Conservation (phyloP, 2,888 invertebrate genomes). For the Alsophila aescularia region DNA sequence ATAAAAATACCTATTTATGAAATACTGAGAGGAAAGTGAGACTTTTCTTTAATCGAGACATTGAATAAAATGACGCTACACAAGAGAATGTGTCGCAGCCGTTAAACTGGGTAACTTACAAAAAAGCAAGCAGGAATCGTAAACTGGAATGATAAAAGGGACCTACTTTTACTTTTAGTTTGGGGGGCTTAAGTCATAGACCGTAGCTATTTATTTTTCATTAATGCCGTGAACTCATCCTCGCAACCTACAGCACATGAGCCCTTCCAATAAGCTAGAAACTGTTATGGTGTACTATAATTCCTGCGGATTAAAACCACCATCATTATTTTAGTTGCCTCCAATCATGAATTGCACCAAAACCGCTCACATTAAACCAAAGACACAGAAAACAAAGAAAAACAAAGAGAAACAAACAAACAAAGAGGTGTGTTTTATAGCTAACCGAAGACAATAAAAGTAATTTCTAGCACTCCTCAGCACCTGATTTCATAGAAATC, state of each 20-base stretch:
- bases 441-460: slow-evolving; percentile 38
- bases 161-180: slow-evolving; percentile 22
- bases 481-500: slow-evolving; percentile 36
- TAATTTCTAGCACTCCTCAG: slow-evolving; percentile 37
- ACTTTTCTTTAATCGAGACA: slow-evolving; percentile 27
- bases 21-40: slow-evolving; percentile 1
- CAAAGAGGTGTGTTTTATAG: slow-evolving; percentile 39
- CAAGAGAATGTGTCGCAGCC: slow-evolving; percentile 35
- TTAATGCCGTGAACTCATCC: too few species aligned
- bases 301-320: too few species aligned
- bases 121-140: slow-evolving; percentile 35
- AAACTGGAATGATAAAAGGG: slow-evolving; percentile 35
- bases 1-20: too few species aligned
- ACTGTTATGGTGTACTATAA: too few species aligned
- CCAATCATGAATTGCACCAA: too few species aligned
- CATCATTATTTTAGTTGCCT: too few species aligned
- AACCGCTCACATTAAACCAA: too few species aligned
- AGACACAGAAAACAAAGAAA: too few species aligned
- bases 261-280: too few species aligned
- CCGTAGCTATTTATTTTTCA: not conserved
- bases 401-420: too few species aligned
- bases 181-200: slow-evolving; percentile 8
- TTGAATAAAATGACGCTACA: slow-evolving; percentile 32
- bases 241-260: too few species aligned
- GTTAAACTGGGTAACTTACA: slow-evolving; percentile 33